Percentiles rank a stretch among this genome's conserved stretches.
phyloP scores from a whole-genome alignment of 2,888 invertebrate species.

The Sepiola atlantica region DNA sequence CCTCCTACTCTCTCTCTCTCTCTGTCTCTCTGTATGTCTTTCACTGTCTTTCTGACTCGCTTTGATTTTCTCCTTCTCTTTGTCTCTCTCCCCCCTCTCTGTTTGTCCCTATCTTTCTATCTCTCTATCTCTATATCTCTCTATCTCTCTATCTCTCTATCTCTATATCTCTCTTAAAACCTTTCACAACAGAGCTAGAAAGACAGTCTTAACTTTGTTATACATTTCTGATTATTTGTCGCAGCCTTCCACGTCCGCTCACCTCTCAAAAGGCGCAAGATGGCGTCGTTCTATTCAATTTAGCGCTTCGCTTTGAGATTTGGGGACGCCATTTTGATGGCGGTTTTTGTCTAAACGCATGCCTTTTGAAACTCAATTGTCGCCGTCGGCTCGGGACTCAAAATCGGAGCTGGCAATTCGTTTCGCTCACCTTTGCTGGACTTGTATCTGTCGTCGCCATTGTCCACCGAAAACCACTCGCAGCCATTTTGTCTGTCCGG shows the following conservation, averaged over 20 bases:
- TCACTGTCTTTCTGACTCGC: too few species aligned
- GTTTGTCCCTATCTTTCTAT: not conserved
- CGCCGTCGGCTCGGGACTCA: not conserved
- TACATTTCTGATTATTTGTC: not conserved
- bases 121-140: not conserved
- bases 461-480: not conserved
- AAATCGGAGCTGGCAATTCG: not conserved
- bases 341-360: not conserved
- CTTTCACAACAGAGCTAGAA: not conserved
- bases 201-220: not conserved
- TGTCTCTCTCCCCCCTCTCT: too few species aligned
- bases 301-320: not conserved
- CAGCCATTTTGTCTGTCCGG: not conserved
- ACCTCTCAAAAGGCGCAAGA: not conserved
- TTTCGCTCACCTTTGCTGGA: not conserved
- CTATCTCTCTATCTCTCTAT: too few species aligned
- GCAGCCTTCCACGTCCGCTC: not conserved
- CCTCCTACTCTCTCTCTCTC: too few species aligned
- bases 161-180: not conserved
- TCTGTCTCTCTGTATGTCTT: too few species aligned
- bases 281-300: not conserved
- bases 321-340: not conserved
- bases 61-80: too few species aligned
- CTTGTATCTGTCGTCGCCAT: not conserved
- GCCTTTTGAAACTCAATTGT: not conserved